A percentile compares a stretch with the other conserved stretches of the same genome.
phyloP scores from a whole-genome alignment of 1,140 invertebrate genomes.

The Leguminivora glycinivorella region DNA sequence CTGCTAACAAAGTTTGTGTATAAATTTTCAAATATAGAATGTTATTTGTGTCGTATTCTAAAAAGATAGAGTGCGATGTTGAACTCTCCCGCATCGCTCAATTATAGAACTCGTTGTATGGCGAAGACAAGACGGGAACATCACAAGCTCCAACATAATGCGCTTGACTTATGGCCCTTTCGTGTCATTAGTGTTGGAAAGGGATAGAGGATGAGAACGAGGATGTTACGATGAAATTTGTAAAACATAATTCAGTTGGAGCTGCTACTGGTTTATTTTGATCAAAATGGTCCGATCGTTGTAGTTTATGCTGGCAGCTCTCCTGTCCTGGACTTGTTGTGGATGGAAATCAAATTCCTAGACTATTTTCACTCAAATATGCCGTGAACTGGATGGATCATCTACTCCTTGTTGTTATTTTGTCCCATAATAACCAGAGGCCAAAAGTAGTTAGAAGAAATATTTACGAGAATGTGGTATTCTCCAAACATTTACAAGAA shows the following conservation, averaged over 20 bases:
- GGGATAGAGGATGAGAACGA: conserved; percentile 44
- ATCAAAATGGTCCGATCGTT: conserved; percentile 9
- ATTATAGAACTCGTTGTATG: conserved; percentile 74
- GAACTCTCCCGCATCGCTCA: conserved; percentile 78
- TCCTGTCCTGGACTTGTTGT: not conserved
- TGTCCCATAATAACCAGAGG: too few species aligned
- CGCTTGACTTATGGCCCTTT: conserved; percentile 50
- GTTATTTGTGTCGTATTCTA: conserved; percentile 79
- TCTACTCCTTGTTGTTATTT: too few species aligned
- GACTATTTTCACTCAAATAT: not conserved
- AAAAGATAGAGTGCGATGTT: conserved; percentile 78
- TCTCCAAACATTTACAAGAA: too few species aligned
- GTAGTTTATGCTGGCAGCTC: conserved; percentile 4
- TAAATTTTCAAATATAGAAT: conserved; percentile 78
- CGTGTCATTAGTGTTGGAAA: conserved; percentile 32
- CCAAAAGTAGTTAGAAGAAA: too few species aligned
- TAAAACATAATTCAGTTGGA: conserved; percentile 44
- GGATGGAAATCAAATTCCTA: not conserved
- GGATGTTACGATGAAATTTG: conserved; percentile 55
- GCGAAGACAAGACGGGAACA: conserved; percentile 53
- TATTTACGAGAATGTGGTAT: too few species aligned
- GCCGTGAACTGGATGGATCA: too few species aligned
- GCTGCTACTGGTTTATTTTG: conserved; percentile 24
- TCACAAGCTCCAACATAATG: conserved; percentile 38
- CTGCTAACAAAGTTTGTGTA: conserved; percentile 63